phyloP scores from a whole-genome alignment of 2,797 vertebrate genomes.

The Hapalemur alaotrensis region DNA sequence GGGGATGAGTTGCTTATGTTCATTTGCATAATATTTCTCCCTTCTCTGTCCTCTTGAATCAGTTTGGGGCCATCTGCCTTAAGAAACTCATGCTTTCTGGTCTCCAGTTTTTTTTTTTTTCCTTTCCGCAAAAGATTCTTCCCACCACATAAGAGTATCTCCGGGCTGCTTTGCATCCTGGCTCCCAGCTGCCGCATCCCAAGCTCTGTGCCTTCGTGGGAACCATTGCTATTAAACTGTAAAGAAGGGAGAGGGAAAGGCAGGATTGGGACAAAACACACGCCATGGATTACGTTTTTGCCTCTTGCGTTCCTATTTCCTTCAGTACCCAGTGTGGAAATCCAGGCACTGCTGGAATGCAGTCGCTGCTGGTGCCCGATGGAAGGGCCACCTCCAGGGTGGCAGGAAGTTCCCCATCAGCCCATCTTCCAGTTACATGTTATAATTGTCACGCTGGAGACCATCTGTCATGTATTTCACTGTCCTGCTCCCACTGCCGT shows the following conservation, averaged over 20 bases:
- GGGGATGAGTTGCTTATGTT: not conserved
- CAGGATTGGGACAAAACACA: not conserved
- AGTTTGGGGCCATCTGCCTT: not conserved
- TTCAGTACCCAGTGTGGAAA: not conserved
- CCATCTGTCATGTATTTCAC: not conserved
- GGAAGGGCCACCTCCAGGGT: not conserved
- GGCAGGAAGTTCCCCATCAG: not conserved
- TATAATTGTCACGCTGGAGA: not conserved
- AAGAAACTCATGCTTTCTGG: not conserved
- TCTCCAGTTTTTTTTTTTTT: not conserved
- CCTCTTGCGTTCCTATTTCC: not conserved
- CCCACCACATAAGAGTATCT: not conserved
- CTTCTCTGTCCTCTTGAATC: not conserved
- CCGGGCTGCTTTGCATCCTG: not conserved
- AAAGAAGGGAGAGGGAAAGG: not conserved
- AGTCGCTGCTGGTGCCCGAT: rapidly evolving
- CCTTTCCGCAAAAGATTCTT: not conserved
- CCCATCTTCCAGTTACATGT: not conserved
- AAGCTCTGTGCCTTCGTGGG: not conserved
- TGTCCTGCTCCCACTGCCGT: not conserved
- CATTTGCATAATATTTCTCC: not conserved
- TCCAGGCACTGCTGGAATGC: not conserved
- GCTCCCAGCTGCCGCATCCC: not conserved
- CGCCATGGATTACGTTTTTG: not conserved
- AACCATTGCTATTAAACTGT: not conserved